Base-by-base conservation (phyloP, 2,888 invertebrate species). In the Synanthedon tipuliformis region DNA sequence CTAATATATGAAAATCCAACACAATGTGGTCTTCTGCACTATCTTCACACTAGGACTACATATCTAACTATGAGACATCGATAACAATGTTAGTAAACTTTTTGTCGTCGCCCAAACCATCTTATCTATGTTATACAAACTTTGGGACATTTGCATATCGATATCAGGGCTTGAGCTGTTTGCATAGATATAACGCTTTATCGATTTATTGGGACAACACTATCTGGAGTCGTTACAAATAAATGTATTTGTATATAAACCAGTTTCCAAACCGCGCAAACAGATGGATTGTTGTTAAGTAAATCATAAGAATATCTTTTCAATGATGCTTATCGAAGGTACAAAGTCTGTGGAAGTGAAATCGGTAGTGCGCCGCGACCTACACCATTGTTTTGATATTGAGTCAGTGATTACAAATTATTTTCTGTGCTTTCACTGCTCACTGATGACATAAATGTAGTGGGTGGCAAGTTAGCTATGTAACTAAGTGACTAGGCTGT, bases 321-420 rank as follows among this genome's bases (percentile, higher is more conserved):
- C 34, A 34, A 34, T 34, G 10, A 34, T 34, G 10, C 10, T 45
- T 45, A 45, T 13, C n/a, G 16, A 50, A 40, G 8, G 40, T 41
- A 34, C 45, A 45, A 13, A 45, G 15, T 13, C 13, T 45, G n/a
- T 54, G 52, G 50, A 53, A 58, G 58, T 55, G 59, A 58, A 57
- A 59, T 58, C 59, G 40, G 54, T 56, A 56, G 57, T 56, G 56
- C 57, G 53, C 13, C 48, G 51, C 50, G 55, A 59, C 59, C 57
- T 58, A 52, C 4, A 15, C 65, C 59, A 72, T 72, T 73, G 73
- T 72, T 65, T 69, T 65, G 66, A 64, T 65, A 57, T 50, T 50
- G 50, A 52, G 50, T 13, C 49, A 49, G 49, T 49, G 15, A 16
- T 5, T 49, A 10, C 23, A 23, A 49, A 16, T 49, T 15, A 49